Conservation (phyloP, 35 echinoderm and acorn worm species). For the Strongylocentrotus purpuratus region DNA sequence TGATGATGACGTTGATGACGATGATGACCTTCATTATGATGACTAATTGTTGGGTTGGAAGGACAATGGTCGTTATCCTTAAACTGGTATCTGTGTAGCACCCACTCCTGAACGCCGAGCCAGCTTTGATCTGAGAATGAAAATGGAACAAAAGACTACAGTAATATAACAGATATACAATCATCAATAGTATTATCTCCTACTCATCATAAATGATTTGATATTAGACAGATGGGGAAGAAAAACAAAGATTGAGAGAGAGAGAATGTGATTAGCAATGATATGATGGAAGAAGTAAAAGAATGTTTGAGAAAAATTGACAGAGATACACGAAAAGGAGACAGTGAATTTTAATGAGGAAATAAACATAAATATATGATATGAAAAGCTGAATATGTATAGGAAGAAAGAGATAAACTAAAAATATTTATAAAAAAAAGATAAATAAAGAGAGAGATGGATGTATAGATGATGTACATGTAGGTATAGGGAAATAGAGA, state of each 20-base stretch:
- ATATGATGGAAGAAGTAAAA: background rate
- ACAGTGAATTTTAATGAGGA: background rate
- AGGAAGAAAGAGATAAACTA: background rate
- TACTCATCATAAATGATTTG: background rate
- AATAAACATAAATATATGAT: background rate
- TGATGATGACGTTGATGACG: background rate
- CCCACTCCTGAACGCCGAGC: background rate
- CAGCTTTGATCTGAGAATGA: slow-evolving; percentile 19
- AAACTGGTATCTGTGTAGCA: slow-evolving; percentile 25
- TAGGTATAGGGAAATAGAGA: background rate
- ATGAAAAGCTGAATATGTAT: background rate
- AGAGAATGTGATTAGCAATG: background rate
- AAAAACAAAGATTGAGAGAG: background rate
- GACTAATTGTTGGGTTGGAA: background rate
- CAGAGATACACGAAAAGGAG: background rate
- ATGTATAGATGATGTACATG: background rate
- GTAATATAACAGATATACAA: background rate
- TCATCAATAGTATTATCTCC: background rate
- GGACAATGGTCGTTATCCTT: background rate
- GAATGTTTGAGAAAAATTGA: background rate
- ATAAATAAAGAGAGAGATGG: background rate
- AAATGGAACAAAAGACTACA: background rate
- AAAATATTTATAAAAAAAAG: background rate
- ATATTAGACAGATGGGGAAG: background rate
- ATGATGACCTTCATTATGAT: background rate